Conservation (phyloP, 2,888 invertebrate species). For the Spisula solida region DNA sequence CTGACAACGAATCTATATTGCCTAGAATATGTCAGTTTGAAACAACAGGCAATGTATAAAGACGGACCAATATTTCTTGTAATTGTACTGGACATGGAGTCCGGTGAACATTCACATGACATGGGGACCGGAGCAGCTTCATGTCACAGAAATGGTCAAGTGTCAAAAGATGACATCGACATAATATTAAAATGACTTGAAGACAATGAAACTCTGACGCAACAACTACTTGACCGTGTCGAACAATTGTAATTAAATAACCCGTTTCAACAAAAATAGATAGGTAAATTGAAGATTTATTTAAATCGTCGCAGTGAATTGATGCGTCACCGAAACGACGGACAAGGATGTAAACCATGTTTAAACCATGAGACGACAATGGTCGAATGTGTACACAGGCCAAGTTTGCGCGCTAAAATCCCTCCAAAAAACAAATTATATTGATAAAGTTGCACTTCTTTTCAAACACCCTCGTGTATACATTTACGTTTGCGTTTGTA, state of each 20-base stretch:
- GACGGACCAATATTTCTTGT: not conserved
- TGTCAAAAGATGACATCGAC: not conserved
- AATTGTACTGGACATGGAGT: not conserved
- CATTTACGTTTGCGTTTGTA: too few species aligned
- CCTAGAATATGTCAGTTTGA: too few species aligned
- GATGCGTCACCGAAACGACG: not conserved
- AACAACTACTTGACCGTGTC: not conserved
- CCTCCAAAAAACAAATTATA: too few species aligned
- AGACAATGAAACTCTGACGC: slow-evolving; percentile 1
- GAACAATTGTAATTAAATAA: not conserved
- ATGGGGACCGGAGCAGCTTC: not conserved
- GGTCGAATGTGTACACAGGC: too few species aligned
- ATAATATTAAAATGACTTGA: not conserved
- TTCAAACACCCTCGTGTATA: too few species aligned
- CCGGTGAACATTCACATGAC: not conserved
- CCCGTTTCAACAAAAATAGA: not conserved
- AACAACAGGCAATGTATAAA: not conserved
- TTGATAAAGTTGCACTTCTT: too few species aligned
- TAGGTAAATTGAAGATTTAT: not conserved
- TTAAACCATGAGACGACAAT: too few species aligned
- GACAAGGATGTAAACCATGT: too few species aligned
- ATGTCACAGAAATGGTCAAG: not conserved
- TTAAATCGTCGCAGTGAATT: not conserved
- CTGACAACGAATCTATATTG: too few species aligned
- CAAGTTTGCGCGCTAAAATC: too few species aligned